Base-by-base conservation (phyloP, 1,140 invertebrate species). In the Halictus rubicundus region DNA sequence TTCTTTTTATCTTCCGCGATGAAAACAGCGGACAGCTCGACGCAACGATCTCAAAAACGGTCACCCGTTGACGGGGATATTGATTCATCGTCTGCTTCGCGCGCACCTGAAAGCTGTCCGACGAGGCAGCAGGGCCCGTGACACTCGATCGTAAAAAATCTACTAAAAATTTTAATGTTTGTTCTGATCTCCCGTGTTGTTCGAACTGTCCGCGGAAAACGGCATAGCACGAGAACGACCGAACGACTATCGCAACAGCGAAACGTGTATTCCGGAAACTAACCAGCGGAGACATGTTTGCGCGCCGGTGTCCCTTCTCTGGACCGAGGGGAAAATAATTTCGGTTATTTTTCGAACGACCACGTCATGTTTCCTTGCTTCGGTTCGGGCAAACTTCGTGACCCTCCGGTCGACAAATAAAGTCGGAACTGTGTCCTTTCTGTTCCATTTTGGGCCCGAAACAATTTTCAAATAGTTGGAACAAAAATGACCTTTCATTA, bases 141-240 rank as follows among this genome's bases (percentile, higher is more conserved):
- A 74, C 27, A 52, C 60, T 64, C 42, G 71, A 52, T 61, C 14
- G 27, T 37, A 16, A 65, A 73, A 73, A 65, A 73, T 73, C 71
- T 23, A 37, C 27, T 23, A 52, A n/a, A 57, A 73, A 68, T 66
- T 75, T 66, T 66, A 52, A 75, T 27, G 63, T 25, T 68, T 39
- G 21, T 32, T 39, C 37, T 3, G 7, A 2, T 6, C 21, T 37
- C n/a, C 5, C 49, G 16, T 68, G n/a, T 54, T 68, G n/a, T n/a
- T 27, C 39, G n/a, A 19, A 12, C 12, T n/a, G 9, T 14, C 37
- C 27, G 8, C 27, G 8, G 10, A 66, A n/a, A n/a, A 25, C 23
- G 4, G 46, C 7, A 32, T 25, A 21, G 12, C n/a, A 25, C 16
- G 25, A n/a, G 19, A 59, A 21, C 32, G 32, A 32, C 1, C n/a